Evolutionary conservation across 2,888 invertebrate species (phyloP).

Genomic region (Lamellibrachia satsuma): DNA sequence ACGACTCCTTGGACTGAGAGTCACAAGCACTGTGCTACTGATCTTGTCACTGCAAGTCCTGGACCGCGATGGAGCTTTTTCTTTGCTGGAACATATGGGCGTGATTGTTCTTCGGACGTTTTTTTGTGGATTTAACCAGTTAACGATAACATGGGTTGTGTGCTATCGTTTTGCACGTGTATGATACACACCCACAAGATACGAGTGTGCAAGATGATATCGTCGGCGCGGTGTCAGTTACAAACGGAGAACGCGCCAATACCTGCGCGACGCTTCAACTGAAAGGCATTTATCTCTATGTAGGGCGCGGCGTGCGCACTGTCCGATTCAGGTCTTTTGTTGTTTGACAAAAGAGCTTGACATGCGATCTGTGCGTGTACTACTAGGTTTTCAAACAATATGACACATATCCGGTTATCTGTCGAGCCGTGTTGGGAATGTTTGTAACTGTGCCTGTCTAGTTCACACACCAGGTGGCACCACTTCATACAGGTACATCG

Average conservation of each 20-base stretch:
- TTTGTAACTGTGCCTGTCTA: neutral
- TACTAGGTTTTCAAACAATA: neutral
- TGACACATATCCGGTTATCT: neutral
- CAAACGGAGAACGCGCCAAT: neutral
- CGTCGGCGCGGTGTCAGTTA: neutral
- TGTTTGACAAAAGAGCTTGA: neutral
- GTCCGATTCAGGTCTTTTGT: neutral
- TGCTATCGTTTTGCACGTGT: neutral
- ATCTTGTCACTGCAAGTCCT: too few species aligned
- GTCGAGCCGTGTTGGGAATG: neutral
- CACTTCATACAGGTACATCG: neutral
- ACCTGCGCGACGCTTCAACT: neutral
- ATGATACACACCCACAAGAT: neutral
- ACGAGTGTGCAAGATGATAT: neutral
- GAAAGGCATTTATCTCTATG: neutral
- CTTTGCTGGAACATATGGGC: too few species aligned
- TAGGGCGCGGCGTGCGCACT: neutral
- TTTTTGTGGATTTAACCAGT: too few species aligned
- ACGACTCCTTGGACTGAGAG: too few species aligned
- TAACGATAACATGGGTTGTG: neutral
- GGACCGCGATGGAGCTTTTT: too few species aligned
- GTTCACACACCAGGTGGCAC: neutral
- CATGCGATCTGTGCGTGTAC: neutral
- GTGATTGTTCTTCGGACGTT: too few species aligned
- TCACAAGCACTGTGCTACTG: too few species aligned